Percentiles rank a stretch among this genome's conserved stretches.
phyloP scores from a whole-genome alignment of 2,113 vertebrate species.

The Trachemys scripta region DNA sequence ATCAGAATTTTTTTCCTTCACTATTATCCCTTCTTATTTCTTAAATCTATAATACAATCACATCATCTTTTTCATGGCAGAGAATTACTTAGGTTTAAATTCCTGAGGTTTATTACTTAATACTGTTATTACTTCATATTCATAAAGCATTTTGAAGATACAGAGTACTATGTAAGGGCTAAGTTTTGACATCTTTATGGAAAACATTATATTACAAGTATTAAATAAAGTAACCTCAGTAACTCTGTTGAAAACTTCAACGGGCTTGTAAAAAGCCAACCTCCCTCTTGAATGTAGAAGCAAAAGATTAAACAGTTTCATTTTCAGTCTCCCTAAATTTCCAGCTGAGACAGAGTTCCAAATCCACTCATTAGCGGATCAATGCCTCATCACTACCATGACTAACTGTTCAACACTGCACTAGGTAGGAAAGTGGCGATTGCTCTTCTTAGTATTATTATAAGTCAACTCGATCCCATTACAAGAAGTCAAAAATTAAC shows the following conservation, averaged over 20 bases:
- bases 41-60: neutral
- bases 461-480: neutral
- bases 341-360: neutral
- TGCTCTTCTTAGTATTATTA: neutral
- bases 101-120: neutral
- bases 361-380: accelerated
- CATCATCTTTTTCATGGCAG: neutral
- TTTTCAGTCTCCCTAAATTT: neutral
- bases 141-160: neutral
- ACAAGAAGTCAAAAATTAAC: neutral
- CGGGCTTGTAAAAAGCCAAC: neutral
- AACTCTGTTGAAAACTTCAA: neutral
- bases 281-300: neutral
- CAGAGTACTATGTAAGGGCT: neutral
- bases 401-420: neutral
- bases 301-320: neutral
- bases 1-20: neutral
- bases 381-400: neutral
- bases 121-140: neutral
- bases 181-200: neutral
- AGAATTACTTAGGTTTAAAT: neutral
- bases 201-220: neutral
- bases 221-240: neutral
- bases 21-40: neutral
- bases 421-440: neutral